Conservation (phyloP, 2,888 invertebrate species). For the Eurois occulta region DNA sequence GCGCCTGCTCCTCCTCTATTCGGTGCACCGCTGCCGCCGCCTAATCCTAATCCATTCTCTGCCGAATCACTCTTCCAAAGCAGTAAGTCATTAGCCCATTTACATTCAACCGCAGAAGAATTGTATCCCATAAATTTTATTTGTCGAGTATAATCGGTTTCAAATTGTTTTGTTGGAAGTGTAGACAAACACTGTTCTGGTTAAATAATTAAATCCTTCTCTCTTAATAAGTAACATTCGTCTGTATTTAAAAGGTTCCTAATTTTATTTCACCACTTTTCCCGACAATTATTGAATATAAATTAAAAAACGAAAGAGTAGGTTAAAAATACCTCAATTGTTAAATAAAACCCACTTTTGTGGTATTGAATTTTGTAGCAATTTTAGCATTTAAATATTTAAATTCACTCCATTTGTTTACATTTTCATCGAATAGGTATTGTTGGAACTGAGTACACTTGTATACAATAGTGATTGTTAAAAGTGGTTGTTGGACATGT, state of each 20-base stretch:
- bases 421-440: conserved; percentile 3
- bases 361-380: not conserved
- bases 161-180: not conserved
- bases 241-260: not conserved
- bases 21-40: conserved; percentile 91
- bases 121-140: conserved; percentile 2
- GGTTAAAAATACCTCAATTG: not conserved
- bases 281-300: not conserved
- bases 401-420: not conserved
- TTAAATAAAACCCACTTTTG: not conserved
- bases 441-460: conserved; percentile 1
- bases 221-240: not conserved
- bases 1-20: conserved; percentile 92
- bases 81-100: conserved; percentile 90
- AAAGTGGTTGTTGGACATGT: conserved; percentile 40
- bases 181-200: not conserved
- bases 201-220: not conserved
- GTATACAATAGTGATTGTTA: conserved; percentile 22
- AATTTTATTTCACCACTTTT: not conserved
- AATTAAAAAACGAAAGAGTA: not conserved
- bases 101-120: not conserved
- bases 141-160: conserved; percentile 1
- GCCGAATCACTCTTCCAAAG: conserved; percentile 97
- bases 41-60: conserved; percentile 96
- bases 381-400: too few relatives aligned